Evolutionary conservation across 2,113 vertebrate genomes (phyloP).

Genomic region (Carassius gibelio): DNA sequence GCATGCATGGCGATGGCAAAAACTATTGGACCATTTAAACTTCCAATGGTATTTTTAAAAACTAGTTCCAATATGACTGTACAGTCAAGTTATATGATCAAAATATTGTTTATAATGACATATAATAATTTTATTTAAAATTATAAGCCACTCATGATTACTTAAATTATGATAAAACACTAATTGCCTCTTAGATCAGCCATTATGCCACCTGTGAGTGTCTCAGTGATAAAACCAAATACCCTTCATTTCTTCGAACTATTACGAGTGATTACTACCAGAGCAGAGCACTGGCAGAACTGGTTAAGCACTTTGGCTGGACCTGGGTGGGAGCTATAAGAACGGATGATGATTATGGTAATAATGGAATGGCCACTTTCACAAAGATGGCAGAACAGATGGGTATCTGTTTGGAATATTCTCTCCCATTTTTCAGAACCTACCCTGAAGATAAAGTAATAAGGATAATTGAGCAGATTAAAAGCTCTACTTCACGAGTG

Average conservation of each 20-base stretch:
- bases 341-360: conserved; percentile 65
- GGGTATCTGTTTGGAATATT: conserved; percentile 64
- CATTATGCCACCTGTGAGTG: conserved; percentile 66
- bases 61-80: background rate
- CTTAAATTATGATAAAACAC: background rate
- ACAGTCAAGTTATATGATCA: background rate
- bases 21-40: conserved; percentile 68
- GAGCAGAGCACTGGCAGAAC: conserved; percentile 60
- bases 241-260: conserved; percentile 63
- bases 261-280: conserved; percentile 65
- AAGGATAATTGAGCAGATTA: conserved; percentile 54
- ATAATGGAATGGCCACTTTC: conserved; percentile 61
- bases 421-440: conserved; percentile 67
- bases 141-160: background rate
- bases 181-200: conserved; percentile 59
- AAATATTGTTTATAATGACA: too few relatives aligned
- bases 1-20: conserved; percentile 69
- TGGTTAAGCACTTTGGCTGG: conserved; percentile 64
- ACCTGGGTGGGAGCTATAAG: conserved; percentile 63
- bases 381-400: conserved; percentile 48
- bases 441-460: conserved; percentile 57
- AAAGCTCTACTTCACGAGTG: conserved; percentile 52
- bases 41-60: conserved; percentile 65
- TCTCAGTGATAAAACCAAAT: conserved; percentile 60
- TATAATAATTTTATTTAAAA: too few relatives aligned